Evolutionary conservation across 2,888 invertebrate species (phyloP), one percentile per base, ranked within the genome.

Genomic region (Eupithecia subfuscata): DNA sequence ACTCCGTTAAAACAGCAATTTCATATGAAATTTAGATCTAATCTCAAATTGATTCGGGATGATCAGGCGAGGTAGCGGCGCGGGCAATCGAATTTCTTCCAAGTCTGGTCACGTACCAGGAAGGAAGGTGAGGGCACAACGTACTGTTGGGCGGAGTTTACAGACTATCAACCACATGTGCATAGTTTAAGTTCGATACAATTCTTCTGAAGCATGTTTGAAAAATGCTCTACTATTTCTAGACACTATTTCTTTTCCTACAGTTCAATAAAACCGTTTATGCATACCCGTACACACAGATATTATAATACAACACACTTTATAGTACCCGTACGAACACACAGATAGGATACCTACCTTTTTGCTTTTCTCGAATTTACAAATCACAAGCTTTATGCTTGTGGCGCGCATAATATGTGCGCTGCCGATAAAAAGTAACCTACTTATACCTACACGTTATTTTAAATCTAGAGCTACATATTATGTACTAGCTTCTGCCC

Each of bases 31-130:
- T 89, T 90, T 88, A 88, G 89, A 91, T 90, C 85, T 90, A 90
- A 92, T 92, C 90, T 91, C 80, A 90, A 91, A 92, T 91, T 89
- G 92, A 91, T 91, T 89, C 85, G 83, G 85, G 87, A 86, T 87
- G 88, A 89, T 90, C 86, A 84, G 83, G 79, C 80, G 83, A 82
- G 81, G 83, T 85, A 85, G 82, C 85, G 87, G 84, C 84, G 85
- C 87, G 84, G 82, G 84, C 87, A 87, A 90, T 90, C 87, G 89
- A 87, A 87, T 89, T 85, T 86, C 85, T 89, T 86, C 82, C 70
- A 70, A 67, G 86, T 89, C 90, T 81, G 79, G 87, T 90, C 91
- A 92, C 91, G 91, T 91, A 80, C 79, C 52, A n/a, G 52, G 52
- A 52, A n/a, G 83, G 78, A 82, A 84, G 82, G 74, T 70, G 76